These are phyloP conservation scores for Apteryx mantelli DNA, from an alignment of 2,113 vertebrate species.

Conservation along the genomic window DNA sequence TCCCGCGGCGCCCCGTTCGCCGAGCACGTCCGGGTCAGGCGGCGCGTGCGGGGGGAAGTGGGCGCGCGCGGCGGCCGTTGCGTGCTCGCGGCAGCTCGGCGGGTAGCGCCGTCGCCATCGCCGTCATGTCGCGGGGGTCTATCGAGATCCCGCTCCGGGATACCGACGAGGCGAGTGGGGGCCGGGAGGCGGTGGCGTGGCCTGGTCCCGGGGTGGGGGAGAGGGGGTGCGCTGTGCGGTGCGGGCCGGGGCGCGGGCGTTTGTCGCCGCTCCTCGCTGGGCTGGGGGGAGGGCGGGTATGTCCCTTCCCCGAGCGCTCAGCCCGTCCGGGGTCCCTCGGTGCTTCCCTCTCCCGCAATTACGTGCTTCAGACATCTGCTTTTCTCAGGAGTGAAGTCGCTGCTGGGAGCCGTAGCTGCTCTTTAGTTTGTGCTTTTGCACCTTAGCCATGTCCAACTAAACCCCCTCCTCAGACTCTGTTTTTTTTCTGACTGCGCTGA, in stretches of 20 bases:
- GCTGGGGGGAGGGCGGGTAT: background rate
- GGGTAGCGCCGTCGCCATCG: background rate
- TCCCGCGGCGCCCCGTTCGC: no score
- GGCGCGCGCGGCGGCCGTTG: background rate
- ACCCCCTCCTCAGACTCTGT: fast-evolving
- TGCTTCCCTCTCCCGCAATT: fast-evolving
- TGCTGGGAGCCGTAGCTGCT: background rate
- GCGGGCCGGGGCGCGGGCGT: background rate
- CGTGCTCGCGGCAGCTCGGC: background rate
- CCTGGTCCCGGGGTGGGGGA: background rate
- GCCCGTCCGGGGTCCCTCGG: background rate
- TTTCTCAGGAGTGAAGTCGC: background rate
- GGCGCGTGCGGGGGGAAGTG: constrained; percentile 34
- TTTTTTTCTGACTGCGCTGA: fast-evolving
- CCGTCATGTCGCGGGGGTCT: constrained; percentile 58
- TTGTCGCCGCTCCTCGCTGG: background rate
- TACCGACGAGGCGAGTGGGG: constrained; percentile 58
- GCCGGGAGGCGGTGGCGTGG: background rate
- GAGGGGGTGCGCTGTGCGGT: background rate
- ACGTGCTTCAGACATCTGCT: fast-evolving
- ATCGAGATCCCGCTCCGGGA: constrained; percentile 67
- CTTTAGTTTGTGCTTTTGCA: background rate
- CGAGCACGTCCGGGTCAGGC: constrained; percentile 58
- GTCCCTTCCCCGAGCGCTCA: background rate
- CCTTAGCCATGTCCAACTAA: background rate